Evolutionary conservation across 2,888 invertebrate genomes (phyloP).

Genomic region (Ectemnius continuus): DNA sequence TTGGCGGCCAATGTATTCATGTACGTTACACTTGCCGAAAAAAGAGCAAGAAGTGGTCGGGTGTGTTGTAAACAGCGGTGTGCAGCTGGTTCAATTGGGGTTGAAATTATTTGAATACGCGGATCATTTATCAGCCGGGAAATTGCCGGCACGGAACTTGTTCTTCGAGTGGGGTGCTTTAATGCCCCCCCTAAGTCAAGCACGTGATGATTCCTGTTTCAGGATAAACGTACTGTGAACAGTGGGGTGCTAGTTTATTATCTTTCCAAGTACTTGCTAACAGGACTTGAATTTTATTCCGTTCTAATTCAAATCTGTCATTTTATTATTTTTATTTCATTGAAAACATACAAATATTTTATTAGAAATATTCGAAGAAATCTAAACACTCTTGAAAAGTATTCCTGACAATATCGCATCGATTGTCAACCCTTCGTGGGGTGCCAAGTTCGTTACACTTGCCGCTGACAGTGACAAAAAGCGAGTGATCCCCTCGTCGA

Average conservation of each 20-base stretch:
- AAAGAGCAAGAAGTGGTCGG: slow-evolving; percentile 31
- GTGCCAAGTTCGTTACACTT: slow-evolving; percentile 73
- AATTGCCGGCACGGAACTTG: slow-evolving; percentile 66
- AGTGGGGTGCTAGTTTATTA: slow-evolving; percentile 25
- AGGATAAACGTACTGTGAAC: slow-evolving; percentile 27
- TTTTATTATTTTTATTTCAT: too few relatives aligned
- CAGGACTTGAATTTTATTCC: neutral
- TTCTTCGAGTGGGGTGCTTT: slow-evolving; percentile 66
- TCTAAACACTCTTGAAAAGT: slow-evolving; percentile 1
- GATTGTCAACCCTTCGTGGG: slow-evolving; percentile 33
- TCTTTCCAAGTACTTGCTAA: neutral
- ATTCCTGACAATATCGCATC: neutral
- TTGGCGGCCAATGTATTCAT: slow-evolving; percentile 25
- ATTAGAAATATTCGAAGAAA: too few relatives aligned
- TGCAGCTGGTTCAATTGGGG: slow-evolving; percentile 71
- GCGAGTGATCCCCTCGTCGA: slow-evolving; percentile 60
- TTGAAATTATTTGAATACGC: slow-evolving; percentile 74
- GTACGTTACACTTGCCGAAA: slow-evolving; percentile 56
- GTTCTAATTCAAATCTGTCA: neutral
- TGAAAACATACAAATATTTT: too few relatives aligned
- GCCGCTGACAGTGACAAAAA: slow-evolving; percentile 61
- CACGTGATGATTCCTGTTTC: slow-evolving; percentile 50
- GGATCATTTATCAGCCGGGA: slow-evolving; percentile 70
- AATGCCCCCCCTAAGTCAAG: slow-evolving; percentile 23
- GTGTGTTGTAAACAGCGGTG: slow-evolving; percentile 36